phyloP scores from a whole-genome alignment of 2,797 vertebrate species.

The Ctenochaetus hawaiiensis region DNA sequence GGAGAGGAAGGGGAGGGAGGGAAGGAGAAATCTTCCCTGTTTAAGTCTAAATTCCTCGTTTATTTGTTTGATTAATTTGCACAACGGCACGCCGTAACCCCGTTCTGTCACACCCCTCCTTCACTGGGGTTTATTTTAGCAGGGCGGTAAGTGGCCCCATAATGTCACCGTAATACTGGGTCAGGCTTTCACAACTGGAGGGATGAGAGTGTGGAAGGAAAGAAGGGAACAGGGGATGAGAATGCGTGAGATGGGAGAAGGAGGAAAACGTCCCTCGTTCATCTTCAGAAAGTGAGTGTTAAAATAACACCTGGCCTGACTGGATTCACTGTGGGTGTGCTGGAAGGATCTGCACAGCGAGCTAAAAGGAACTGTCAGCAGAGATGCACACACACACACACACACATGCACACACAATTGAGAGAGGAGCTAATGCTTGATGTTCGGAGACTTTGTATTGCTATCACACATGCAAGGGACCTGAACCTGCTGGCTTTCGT shows the following conservation, averaged over 20 bases:
- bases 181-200: slow-evolving; percentile 79
- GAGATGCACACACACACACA: slow-evolving; percentile 27
- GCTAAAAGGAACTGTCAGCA: slow-evolving; percentile 71
- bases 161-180: slow-evolving; percentile 86
- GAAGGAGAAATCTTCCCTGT: slow-evolving; percentile 53
- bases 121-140: slow-evolving; percentile 83
- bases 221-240: slow-evolving; percentile 57
- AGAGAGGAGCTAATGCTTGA: slow-evolving; percentile 12
- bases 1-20: slow-evolving; percentile 1
- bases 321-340: slow-evolving; percentile 76
- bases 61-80: slow-evolving; percentile 85
- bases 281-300: slow-evolving; percentile 80
- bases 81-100: slow-evolving; percentile 70
- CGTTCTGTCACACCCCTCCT: slow-evolving; percentile 82
- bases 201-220: slow-evolving; percentile 66
- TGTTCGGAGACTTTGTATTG: slow-evolving; percentile 19
- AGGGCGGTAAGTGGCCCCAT: slow-evolving; percentile 82
- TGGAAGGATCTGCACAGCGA: slow-evolving; percentile 66
- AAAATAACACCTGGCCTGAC: slow-evolving; percentile 82
- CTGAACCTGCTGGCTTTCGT: slow-evolving; percentile 54
- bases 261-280: slow-evolving; percentile 79
- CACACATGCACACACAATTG: slow-evolving; percentile 19
- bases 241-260: slow-evolving; percentile 55
- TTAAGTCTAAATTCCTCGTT: slow-evolving; percentile 79
- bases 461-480: slow-evolving; percentile 16